Conservation (phyloP, 2,113 vertebrate genomes). For the Glaucomys volans region DNA sequence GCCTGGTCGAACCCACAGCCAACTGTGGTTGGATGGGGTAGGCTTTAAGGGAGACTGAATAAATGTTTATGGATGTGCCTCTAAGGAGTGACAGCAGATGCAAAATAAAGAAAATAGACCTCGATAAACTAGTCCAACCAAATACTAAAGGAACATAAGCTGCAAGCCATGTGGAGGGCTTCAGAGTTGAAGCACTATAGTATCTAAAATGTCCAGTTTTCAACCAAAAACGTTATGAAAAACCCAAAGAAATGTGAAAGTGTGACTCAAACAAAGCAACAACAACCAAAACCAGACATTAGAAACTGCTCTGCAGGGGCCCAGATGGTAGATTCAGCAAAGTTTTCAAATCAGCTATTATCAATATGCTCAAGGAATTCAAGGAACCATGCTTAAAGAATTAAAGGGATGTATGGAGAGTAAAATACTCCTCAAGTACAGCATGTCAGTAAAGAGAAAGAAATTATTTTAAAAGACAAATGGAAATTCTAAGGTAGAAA, state of each 20-base stretch:
- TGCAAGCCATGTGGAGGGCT: not conserved
- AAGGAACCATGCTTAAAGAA: not conserved
- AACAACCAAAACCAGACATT: not conserved
- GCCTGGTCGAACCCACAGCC: not conserved
- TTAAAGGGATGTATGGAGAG: not conserved
- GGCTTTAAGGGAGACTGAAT: not conserved
- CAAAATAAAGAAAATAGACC: not conserved
- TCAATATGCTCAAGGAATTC: not conserved
- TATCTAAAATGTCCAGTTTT: not conserved
- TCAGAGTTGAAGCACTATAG: not conserved
- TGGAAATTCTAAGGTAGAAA: slow-evolving; percentile 1
- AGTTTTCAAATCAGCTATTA: not conserved
- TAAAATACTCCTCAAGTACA: not conserved
- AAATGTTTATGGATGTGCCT: accelerated
- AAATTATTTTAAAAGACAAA: not conserved
- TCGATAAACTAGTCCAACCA: not conserved
- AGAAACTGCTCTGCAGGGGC: not conserved
- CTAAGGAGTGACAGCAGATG: not conserved
- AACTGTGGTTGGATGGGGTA: accelerated
- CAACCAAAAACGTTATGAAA: not conserved
- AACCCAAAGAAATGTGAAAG: not conserved
- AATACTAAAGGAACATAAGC: not conserved
- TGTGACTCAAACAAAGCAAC: not conserved
- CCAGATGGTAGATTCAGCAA: not conserved
- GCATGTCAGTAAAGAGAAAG: not conserved